These are phyloP conservation scores for Pocota personata DNA, from an alignment of 2,888 invertebrate genomes.

Conservation along the genomic window DNA sequence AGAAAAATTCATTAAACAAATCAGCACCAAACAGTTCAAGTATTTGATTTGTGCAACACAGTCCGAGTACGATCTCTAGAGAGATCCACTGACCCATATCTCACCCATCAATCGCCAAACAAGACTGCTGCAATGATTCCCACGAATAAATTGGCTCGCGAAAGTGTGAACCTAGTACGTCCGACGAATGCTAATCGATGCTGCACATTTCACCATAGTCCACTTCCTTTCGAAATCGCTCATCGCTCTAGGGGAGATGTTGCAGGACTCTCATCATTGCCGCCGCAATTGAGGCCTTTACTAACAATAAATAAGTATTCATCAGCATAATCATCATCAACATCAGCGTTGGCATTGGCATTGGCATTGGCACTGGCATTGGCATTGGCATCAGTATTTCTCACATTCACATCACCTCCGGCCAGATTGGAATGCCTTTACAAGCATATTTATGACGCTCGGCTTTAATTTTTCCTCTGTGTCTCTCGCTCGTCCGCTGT, in stretches of 20 bases:
- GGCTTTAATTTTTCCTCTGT: conserved; percentile 32
- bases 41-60: conserved; percentile 36
- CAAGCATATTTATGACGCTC: conserved; percentile 52
- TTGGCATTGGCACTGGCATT: too few relatives aligned
- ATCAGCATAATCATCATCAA: conserved; percentile 70
- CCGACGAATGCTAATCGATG: conserved; percentile 67
- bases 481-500: background rate
- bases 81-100: conserved; percentile 72
- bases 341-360: conserved; percentile 1
- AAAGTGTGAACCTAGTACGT: conserved; percentile 55
- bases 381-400: background rate
- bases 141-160: conserved; percentile 64
- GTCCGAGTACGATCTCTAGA: conserved; percentile 37
- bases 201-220: conserved; percentile 40
- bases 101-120: conserved; percentile 61
- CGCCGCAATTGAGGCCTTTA: conserved; percentile 32
- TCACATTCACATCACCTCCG: conserved; percentile 7
- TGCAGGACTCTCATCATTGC: conserved; percentile 53
- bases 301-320: conserved; percentile 61
- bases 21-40: conserved; percentile 28
- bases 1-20: conserved; percentile 41
- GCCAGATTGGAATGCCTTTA: background rate
- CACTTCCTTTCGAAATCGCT: conserved; percentile 62
- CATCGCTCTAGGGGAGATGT: conserved; percentile 45
- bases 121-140: conserved; percentile 52